Percentiles rank a stretch among this genome's conserved stretches.
phyloP scores from a whole-genome alignment of 2,888 invertebrate genomes.

The Mantis religiosa region DNA sequence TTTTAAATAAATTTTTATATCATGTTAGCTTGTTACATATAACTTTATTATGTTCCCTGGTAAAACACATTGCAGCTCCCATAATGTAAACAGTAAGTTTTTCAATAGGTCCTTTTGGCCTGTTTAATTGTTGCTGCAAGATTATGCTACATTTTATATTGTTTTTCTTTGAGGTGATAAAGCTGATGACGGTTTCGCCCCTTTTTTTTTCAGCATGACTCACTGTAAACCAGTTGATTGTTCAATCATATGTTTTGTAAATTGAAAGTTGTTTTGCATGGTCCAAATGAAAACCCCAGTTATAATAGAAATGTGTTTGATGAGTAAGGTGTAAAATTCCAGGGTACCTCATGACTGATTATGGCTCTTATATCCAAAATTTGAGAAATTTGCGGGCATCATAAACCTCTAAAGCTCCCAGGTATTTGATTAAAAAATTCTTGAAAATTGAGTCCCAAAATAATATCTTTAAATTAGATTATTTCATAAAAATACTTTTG shows the following conservation, averaged over 20 bases:
- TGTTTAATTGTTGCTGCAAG: neutral
- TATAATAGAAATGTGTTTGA: neutral
- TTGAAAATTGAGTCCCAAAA: no score
- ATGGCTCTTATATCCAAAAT: neutral
- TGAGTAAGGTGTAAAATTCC: neutral
- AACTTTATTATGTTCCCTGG: neutral
- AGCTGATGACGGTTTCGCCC: neutral
- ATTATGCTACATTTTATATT: neutral
- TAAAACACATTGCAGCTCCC: neutral
- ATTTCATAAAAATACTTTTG: no score
- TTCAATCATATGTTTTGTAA: constrained; percentile 7
- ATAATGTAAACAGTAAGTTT: neutral
- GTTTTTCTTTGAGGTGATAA: neutral
- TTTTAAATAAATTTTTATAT: neutral
- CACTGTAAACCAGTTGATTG: neutral
- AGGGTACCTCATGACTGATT: neutral
- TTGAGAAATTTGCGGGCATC: neutral
- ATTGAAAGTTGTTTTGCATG: constrained; percentile 12
- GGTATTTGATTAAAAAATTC: neutral
- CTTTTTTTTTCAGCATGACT: neutral
- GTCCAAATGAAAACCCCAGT: neutral
- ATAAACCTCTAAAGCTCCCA: neutral
- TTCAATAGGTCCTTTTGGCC: neutral
- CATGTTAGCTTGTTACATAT: neutral
- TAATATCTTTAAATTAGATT: no score